Evolutionary conservation across 2,113 vertebrate genomes (phyloP).

Genomic region (Sigmodon hispidus): DNA sequence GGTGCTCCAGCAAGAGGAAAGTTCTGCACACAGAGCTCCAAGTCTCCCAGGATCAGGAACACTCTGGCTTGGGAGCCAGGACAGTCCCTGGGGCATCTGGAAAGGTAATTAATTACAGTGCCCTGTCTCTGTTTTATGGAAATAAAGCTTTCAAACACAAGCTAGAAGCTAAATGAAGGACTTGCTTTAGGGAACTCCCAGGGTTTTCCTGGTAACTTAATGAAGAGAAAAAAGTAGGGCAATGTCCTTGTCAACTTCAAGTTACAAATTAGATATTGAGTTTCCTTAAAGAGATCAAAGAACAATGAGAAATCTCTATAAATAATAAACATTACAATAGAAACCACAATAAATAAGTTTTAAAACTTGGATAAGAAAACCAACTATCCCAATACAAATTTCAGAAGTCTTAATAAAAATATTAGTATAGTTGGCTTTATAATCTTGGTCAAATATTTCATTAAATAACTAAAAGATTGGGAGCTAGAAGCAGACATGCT

Average conservation of each 20-base stretch:
- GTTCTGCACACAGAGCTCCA: slow-evolving; percentile 45
- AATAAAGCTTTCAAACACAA: not conserved
- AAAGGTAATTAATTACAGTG: slow-evolving; percentile 66
- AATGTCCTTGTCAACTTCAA: not conserved
- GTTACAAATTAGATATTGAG: not conserved
- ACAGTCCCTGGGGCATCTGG: not conserved
- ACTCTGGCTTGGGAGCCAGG: not conserved
- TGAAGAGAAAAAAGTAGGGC: slow-evolving; percentile 37
- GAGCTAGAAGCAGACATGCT: not conserved
- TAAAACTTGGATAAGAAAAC: not conserved
- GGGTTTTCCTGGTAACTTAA: not conserved
- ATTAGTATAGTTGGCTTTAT: not conserved
- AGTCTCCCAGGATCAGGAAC: slow-evolving; percentile 6
- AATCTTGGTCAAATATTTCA: not conserved
- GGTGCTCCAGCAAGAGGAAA: slow-evolving; percentile 38
- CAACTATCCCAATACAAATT: not conserved
- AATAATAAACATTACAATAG: not conserved
- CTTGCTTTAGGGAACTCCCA: slow-evolving; percentile 2
- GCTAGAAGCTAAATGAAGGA: not conserved
- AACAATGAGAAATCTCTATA: not conserved
- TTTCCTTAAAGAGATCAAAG: not conserved
- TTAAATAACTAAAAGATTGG: not conserved
- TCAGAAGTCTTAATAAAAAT: not conserved
- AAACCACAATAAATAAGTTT: not conserved
- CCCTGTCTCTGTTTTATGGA: not conserved